A percentile compares a stretch with the other conserved stretches of the same genome.
These are phyloP conservation scores for Colius striatus DNA, from an alignment of 2,113 vertebrate species.

Conservation along the genomic window DNA sequence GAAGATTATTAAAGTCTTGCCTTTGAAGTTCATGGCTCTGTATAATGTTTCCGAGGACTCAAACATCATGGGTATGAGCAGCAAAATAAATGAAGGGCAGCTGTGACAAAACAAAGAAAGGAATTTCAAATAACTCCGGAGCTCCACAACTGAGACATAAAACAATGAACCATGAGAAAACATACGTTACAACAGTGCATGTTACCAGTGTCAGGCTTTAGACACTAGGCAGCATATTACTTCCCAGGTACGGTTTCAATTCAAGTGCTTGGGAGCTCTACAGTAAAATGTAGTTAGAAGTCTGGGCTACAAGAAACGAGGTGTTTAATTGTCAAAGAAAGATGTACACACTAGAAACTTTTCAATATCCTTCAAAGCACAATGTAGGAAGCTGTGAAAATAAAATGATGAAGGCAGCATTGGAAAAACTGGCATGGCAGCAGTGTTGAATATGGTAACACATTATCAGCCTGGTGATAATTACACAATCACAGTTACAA, in stretches of 20 bases:
- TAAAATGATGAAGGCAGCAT: neutral
- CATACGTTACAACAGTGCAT: neutral
- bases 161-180: neutral
- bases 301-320: neutral
- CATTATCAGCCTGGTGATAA: neutral
- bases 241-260: neutral
- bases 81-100: conserved; percentile 12
- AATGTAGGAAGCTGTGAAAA: neutral
- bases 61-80: neutral
- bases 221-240: neutral
- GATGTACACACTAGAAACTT: neutral
- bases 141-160: neutral
- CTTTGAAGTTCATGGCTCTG: conserved; percentile 18
- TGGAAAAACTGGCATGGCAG: neutral
- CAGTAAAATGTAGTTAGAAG: neutral
- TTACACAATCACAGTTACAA: neutral
- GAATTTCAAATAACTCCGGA: neutral
- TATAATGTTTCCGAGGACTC: conserved; percentile 1
- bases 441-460: neutral
- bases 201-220: neutral
- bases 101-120: conserved; percentile 17
- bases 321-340: neutral
- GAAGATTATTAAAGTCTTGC: neutral
- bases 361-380: neutral
- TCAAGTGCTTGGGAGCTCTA: neutral